Percentiles rank a stretch among this genome's conserved stretches.
Evolutionary conservation across 2,888 invertebrate genomes (phyloP).

Genomic region (Seira musarum): DNA sequence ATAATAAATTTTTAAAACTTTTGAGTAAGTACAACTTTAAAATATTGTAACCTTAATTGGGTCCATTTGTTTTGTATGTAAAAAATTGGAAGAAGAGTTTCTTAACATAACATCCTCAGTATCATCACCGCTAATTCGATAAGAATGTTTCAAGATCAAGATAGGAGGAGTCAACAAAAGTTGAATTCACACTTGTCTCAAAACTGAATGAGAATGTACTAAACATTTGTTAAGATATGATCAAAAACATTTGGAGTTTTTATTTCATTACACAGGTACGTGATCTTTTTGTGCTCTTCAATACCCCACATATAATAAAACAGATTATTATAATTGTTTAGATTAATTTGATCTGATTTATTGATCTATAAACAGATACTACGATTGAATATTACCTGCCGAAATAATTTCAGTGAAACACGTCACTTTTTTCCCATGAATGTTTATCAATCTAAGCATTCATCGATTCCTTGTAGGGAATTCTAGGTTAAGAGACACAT

Average conservation of each 20-base stretch:
- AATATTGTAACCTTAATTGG: conserved; percentile 12
- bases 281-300: conserved; percentile 49
- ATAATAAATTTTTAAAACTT: not conserved
- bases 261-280: conserved; percentile 49
- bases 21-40: no score
- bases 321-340: not conserved
- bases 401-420: conserved; percentile 34
- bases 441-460: no score
- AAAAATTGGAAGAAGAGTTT: conserved; percentile 24
- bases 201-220: not conserved
- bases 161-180: no score
- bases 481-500: no score
- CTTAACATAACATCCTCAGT: no score
- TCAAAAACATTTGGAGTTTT: conserved; percentile 1
- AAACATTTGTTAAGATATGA: conserved; percentile 10
- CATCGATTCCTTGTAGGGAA: no score
- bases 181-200: not conserved
- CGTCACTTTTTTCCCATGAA: no score
- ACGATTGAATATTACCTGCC: conserved; percentile 37
- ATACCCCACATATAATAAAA: not conserved
- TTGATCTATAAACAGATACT: not conserved
- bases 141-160: no score
- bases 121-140: no score
- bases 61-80: conserved; percentile 1
- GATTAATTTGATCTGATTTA: not conserved